Evolutionary conservation across 1,140 invertebrate genomes (phyloP).

Genomic region (Goniozus legneri): DNA sequence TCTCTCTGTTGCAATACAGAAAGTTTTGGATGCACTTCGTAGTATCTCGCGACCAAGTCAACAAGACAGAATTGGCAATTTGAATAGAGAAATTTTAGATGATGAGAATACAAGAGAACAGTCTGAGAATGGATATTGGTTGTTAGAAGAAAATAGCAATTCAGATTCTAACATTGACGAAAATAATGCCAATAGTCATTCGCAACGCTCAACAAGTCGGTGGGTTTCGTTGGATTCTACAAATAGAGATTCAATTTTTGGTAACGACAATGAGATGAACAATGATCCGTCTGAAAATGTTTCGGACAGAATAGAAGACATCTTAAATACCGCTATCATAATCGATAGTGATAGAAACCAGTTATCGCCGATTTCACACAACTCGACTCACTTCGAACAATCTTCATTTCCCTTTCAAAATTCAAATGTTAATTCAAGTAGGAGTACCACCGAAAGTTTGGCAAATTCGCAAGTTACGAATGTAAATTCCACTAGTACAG

Average conservation of each 20-base stretch:
- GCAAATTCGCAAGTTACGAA: background rate
- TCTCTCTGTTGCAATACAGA: no score
- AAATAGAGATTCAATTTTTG: slow-evolving; percentile 21
- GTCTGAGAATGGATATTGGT: slow-evolving; percentile 47
- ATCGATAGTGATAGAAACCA: slow-evolving; percentile 16
- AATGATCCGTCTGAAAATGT: slow-evolving; percentile 1
- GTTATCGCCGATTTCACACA: slow-evolving; percentile 35
- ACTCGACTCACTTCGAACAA: slow-evolving; percentile 37
- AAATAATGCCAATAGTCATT: slow-evolving; percentile 15
- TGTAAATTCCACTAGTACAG: slow-evolving; percentile 1
- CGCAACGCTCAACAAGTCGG: slow-evolving; percentile 37
- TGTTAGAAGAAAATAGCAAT: slow-evolving; percentile 46
- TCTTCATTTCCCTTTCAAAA: slow-evolving; percentile 37
- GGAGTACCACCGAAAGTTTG: background rate
- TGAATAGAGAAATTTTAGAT: slow-evolving; percentile 12
- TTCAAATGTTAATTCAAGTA: background rate
- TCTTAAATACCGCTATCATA: slow-evolving; percentile 8
- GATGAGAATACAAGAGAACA: slow-evolving; percentile 32
- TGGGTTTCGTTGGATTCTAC: slow-evolving; percentile 40
- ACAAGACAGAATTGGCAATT: slow-evolving; percentile 6
- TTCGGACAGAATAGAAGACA: no score
- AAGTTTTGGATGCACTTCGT: slow-evolving; percentile 16
- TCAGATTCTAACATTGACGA: slow-evolving; percentile 43
- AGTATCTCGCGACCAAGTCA: slow-evolving; percentile 14
- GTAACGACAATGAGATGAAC: slow-evolving; percentile 5